Conservation (phyloP, 1,140 invertebrate species). For the Portunus trituberculatus region DNA sequence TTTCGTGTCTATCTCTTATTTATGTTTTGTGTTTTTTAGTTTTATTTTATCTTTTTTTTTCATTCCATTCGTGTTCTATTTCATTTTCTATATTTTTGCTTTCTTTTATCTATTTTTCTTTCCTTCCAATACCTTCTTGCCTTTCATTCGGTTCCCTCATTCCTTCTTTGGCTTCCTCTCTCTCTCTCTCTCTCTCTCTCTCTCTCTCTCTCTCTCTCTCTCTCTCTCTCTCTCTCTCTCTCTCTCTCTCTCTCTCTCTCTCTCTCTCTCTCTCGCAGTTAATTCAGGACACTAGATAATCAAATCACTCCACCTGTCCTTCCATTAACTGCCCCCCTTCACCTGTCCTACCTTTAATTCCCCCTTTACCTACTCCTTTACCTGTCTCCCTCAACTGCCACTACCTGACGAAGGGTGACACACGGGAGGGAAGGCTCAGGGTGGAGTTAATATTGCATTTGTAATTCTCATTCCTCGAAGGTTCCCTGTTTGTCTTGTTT, state of each 20-base stretch:
- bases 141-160: not conserved
- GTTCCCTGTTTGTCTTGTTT: not conserved
- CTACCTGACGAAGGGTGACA: not conserved
- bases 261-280: not conserved
- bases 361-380: too few relatives aligned
- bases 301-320: not conserved
- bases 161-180: not conserved
- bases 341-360: too few relatives aligned
- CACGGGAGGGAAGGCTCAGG: not conserved
- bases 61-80: too few relatives aligned
- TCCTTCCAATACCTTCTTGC: not conserved
- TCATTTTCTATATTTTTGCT: too few relatives aligned
- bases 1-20: too few relatives aligned
- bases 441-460: not conserved
- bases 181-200: constrained; percentile 21
- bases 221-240: not conserved
- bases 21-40: too few relatives aligned
- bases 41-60: too few relatives aligned
- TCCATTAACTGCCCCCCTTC: not conserved
- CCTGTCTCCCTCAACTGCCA: not conserved
- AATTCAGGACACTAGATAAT: not conserved
- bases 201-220: constrained; percentile 8
- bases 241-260: too few relatives aligned
- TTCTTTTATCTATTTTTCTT: too few relatives aligned
- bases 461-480: not conserved